A percentile compares a stretch with the other conserved stretches of the same genome.
Evolutionary conservation across 2,113 vertebrate species (phyloP).

Genomic region (Elaphurus davidianus): DNA sequence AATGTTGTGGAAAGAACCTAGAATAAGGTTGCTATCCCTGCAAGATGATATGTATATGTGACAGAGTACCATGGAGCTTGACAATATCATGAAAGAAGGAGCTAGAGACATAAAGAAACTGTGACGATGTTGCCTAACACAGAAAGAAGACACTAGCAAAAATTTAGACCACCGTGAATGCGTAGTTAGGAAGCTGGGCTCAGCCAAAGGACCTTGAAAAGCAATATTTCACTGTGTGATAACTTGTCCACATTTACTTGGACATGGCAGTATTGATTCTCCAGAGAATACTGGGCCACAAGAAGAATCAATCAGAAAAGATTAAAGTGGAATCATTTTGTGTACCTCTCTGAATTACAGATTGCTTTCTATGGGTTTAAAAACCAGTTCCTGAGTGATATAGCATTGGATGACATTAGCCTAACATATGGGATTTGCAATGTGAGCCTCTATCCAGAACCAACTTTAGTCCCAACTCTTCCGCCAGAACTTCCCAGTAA

Average conservation of each 20-base stretch:
- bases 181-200: rapidly evolving
- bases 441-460: conserved; percentile 82
- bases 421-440: conserved; percentile 84
- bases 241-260: background rate
- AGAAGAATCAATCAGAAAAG: background rate
- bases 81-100: background rate
- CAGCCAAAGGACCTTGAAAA: background rate
- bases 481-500: conserved; percentile 83
- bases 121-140: background rate
- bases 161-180: background rate
- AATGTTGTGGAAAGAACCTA: background rate
- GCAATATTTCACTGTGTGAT: background rate
- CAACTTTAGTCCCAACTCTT: conserved; percentile 85
- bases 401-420: conserved; percentile 92
- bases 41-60: background rate
- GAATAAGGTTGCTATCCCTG: background rate
- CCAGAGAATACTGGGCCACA: background rate
- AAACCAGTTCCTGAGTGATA: conserved; percentile 79
- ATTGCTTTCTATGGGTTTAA: conserved; percentile 89
- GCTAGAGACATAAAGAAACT: background rate
- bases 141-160: background rate
- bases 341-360: conserved; percentile 76
- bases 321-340: background rate
- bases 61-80: background rate
- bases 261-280: background rate